Evolutionary conservation across 2,113 vertebrate genomes (phyloP).

Genomic region (Crotalus tigris): DNA sequence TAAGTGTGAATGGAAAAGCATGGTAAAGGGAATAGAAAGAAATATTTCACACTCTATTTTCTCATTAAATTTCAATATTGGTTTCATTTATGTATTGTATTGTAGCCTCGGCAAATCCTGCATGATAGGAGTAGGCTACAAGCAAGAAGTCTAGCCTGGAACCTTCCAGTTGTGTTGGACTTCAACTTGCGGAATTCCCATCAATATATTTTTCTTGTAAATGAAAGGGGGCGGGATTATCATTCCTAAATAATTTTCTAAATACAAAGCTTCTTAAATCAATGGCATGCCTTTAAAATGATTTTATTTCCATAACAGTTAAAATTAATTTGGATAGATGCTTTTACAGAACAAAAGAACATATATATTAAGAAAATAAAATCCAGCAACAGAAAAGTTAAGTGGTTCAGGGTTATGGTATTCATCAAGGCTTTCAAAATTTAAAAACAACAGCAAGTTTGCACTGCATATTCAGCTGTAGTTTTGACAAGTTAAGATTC

Average conservation of each 20-base stretch:
- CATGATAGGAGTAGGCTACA: background rate
- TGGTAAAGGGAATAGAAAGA: background rate
- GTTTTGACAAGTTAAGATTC: constrained; percentile 42
- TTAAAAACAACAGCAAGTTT: constrained; percentile 25
- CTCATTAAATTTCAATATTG: background rate
- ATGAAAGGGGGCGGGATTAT: background rate
- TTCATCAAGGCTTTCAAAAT: constrained; percentile 17
- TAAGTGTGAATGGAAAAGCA: background rate
- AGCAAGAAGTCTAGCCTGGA: background rate
- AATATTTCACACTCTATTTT: background rate
- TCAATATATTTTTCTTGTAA: background rate
- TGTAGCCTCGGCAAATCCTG: background rate
- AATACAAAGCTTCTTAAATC: constrained; percentile 48
- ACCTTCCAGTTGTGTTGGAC: background rate
- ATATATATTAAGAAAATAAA: background rate
- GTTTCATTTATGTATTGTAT: background rate
- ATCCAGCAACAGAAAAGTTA: constrained; percentile 38
- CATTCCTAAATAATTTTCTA: constrained; percentile 51
- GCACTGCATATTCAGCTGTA: constrained; percentile 12
- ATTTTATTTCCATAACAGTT: constrained; percentile 50
- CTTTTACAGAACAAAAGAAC: constrained; percentile 53
- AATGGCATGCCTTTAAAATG: constrained; percentile 43
- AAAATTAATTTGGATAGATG: constrained; percentile 45
- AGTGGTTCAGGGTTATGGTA: constrained; percentile 16
- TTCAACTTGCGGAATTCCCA: background rate